phyloP scores from a whole-genome alignment of 2,888 invertebrate genomes.

The Leucoma salicis region DNA sequence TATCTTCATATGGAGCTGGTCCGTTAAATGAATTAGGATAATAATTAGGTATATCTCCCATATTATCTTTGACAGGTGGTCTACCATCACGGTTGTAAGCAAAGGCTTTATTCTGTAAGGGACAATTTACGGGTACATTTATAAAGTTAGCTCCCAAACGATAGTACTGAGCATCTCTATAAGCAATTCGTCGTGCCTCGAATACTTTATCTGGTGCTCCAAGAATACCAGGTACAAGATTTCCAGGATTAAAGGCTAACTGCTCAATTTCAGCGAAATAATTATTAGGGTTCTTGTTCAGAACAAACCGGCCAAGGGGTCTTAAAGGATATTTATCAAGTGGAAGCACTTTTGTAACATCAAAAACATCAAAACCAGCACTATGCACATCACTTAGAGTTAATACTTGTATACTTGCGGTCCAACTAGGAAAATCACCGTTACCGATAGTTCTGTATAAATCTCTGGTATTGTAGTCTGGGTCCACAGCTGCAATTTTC shows the following conservation, averaged over 20 bases:
- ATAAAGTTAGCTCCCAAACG: slow-evolving; percentile 94
- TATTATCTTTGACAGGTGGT: slow-evolving; percentile 87
- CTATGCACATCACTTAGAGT: slow-evolving; percentile 88
- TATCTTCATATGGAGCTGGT: slow-evolving; percentile 85
- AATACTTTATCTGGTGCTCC: slow-evolving; percentile 95
- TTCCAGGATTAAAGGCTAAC: slow-evolving; percentile 92
- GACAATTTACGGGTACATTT: slow-evolving; percentile 96
- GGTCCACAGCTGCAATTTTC: slow-evolving; percentile 85
- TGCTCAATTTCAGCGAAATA: slow-evolving; percentile 96
- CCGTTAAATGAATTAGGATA: slow-evolving; percentile 96
- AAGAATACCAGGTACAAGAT: slow-evolving; percentile 94
- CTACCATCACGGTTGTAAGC: slow-evolving; percentile 94
- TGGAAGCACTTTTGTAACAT: slow-evolving; percentile 93
- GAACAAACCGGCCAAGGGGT: slow-evolving; percentile 89
- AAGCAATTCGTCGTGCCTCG: slow-evolving; percentile 90
- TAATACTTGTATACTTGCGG: slow-evolving; percentile 90
- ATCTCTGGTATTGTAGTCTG: slow-evolving; percentile 93
- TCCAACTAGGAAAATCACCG: slow-evolving; percentile 88
- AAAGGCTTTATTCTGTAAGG: slow-evolving; percentile 83
- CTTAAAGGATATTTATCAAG: slow-evolving; percentile 88
- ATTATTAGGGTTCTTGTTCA: slow-evolving; percentile 93
- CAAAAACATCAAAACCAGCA: slow-evolving; percentile 92
- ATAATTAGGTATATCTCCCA: slow-evolving; percentile 94
- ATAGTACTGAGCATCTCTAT: slow-evolving; percentile 91
- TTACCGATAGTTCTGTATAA: slow-evolving; percentile 91